phyloP scores from a whole-genome alignment of 2,113 vertebrate genomes.

The Bos javanicus region DNA sequence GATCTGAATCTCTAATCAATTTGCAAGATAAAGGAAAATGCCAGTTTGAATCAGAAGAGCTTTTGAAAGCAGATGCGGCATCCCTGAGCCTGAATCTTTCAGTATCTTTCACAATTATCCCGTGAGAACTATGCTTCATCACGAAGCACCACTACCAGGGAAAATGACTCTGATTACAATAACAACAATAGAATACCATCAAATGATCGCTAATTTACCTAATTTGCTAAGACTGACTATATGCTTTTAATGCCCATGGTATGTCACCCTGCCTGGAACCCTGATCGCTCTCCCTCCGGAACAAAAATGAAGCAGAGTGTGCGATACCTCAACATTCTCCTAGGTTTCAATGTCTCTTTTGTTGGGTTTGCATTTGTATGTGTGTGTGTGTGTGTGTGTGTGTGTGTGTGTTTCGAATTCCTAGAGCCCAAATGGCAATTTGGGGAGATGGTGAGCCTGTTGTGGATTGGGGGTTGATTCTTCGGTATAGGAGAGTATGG shows the following conservation, averaged over 20 bases:
- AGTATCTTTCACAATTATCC: conserved; percentile 83
- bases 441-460: conserved; percentile 59
- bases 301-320: conserved; percentile 68
- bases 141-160: conserved; percentile 82
- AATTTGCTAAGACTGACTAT: conserved; percentile 81
- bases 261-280: conserved; percentile 65
- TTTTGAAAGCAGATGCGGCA: conserved; percentile 86
- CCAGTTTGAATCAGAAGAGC: conserved; percentile 87
- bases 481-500: conserved; percentile 22
- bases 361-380: neutral
- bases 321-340: conserved; percentile 26
- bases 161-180: conserved; percentile 86
- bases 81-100: conserved; percentile 76
- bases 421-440: conserved; percentile 50
- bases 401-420: neutral
- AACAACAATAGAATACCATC: conserved; percentile 83
- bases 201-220: conserved; percentile 82
- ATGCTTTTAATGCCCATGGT: conserved; percentile 68
- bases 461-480: conserved; percentile 40
- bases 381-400: neutral
- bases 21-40: conserved; percentile 87
- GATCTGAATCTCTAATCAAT: conserved; percentile 89
- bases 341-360: conserved; percentile 34
- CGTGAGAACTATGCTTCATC: conserved; percentile 83
- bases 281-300: conserved; percentile 71